Conservation (phyloP, 2,797 vertebrate species). For the Pseudopleuronectes americanus region DNA sequence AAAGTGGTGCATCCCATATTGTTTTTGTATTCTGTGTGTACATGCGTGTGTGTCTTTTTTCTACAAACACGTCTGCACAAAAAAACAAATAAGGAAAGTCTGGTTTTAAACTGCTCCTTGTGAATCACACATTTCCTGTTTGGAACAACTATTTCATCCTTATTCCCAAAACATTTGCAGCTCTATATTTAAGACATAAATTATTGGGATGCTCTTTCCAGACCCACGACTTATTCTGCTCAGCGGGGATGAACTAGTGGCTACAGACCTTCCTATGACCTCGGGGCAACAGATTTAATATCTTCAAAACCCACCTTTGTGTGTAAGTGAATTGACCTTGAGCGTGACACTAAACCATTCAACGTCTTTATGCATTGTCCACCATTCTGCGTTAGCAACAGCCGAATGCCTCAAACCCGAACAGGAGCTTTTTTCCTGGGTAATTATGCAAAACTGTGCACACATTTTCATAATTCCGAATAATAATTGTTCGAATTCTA, state of each 20-base stretch:
- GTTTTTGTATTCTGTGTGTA: neutral
- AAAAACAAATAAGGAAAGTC: neutral
- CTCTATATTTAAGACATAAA: neutral
- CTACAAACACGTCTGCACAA: neutral
- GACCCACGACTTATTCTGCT: neutral
- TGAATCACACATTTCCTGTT: neutral
- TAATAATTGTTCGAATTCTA: conserved; percentile 28
- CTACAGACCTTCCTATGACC: conserved; percentile 26
- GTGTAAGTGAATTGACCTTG: conserved; percentile 29
- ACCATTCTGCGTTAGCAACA: conserved; percentile 40
- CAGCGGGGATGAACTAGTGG: conserved; percentile 2
- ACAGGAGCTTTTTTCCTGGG: neutral
- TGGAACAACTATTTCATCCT: neutral
- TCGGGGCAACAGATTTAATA: conserved; percentile 12
- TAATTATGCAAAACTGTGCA: conserved; percentile 17
- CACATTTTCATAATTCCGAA: conserved; percentile 22
- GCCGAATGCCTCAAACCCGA: conserved; percentile 13
- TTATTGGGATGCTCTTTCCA: neutral
- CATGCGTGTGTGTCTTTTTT: neutral
- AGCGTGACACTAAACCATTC: conserved; percentile 27
- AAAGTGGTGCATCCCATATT: neutral
- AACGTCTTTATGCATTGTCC: conserved; percentile 11
- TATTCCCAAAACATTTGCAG: conserved; percentile 8
- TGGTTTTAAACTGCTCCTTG: neutral
- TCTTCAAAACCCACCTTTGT: conserved; percentile 7